Evolutionary conservation across 2,797 vertebrate species (phyloP).

Genomic region (Gymnocypris eckloni): DNA sequence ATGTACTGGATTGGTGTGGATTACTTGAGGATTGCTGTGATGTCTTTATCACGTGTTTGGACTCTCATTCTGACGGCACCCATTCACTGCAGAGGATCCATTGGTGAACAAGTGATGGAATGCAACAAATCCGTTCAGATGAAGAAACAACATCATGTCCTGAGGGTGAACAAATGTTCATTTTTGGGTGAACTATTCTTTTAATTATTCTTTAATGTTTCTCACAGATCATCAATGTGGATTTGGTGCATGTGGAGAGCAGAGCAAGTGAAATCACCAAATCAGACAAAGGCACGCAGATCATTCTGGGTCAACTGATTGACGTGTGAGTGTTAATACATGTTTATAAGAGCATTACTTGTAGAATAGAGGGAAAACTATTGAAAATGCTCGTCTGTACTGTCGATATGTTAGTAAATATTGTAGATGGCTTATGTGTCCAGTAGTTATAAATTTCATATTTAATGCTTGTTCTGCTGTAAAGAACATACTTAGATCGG

Average conservation of each 20-base stretch:
- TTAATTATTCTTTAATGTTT: constrained; percentile 8
- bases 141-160: not conserved
- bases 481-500: constrained; percentile 87
- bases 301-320: constrained; percentile 92
- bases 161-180: not conserved
- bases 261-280: constrained; percentile 88
- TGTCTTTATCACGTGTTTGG: not conserved
- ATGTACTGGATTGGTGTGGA: not conserved
- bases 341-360: not conserved
- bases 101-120: not conserved
- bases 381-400: not conserved
- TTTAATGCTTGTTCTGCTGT: constrained; percentile 29
- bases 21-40: not conserved
- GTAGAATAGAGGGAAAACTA: not conserved
- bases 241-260: constrained; percentile 91
- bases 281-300: constrained; percentile 84
- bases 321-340: constrained; percentile 82
- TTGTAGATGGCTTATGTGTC: not conserved
- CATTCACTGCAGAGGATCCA: no score
- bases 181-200: not conserved
- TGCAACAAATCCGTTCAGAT: not conserved
- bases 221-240: constrained; percentile 90
- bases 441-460: not conserved
- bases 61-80: not conserved
- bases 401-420: not conserved